Conservation (phyloP, 2,888 invertebrate species). For the Hydriomena furcata region DNA sequence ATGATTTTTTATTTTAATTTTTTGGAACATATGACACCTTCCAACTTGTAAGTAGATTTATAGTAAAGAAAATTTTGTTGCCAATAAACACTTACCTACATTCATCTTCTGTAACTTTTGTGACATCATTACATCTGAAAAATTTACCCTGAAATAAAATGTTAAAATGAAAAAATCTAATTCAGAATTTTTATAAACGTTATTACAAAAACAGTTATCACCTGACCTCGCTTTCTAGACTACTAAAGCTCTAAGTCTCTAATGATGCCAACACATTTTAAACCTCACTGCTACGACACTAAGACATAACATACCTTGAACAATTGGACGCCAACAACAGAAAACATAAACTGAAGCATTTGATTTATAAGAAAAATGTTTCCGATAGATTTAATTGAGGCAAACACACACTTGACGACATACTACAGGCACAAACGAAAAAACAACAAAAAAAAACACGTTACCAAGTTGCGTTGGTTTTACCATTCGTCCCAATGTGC, state of each 20-base stretch:
- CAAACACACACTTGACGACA: constrained; percentile 99
- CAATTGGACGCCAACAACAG: constrained; percentile 99
- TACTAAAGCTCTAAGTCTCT: constrained; percentile 26
- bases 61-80: neutral
- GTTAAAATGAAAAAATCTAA: constrained; percentile 18
- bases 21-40: no score
- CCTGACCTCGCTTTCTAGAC: constrained; percentile 53
- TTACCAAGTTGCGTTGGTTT: constrained; percentile 59
- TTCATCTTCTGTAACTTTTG: constrained; percentile 92
- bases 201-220: constrained; percentile 43
- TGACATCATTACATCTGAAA: constrained; percentile 95
- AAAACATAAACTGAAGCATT: constrained; percentile 99
- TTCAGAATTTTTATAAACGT: no score
- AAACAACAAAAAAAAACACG: constrained; percentile 52
- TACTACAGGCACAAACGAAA: constrained; percentile 85
- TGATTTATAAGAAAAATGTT: constrained; percentile 99
- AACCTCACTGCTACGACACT: no score
- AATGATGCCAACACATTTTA: constrained; percentile 8
- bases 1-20: no score
- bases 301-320: constrained; percentile 91
- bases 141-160: constrained; percentile 94
- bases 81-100: constrained; percentile 89
- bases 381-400: constrained; percentile 98
- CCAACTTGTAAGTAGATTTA: no score
- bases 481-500: constrained; percentile 62